Conservation (phyloP, 37 sponge, comb jelly and placozoan species). For the Mnemiopsis leidyi region DNA sequence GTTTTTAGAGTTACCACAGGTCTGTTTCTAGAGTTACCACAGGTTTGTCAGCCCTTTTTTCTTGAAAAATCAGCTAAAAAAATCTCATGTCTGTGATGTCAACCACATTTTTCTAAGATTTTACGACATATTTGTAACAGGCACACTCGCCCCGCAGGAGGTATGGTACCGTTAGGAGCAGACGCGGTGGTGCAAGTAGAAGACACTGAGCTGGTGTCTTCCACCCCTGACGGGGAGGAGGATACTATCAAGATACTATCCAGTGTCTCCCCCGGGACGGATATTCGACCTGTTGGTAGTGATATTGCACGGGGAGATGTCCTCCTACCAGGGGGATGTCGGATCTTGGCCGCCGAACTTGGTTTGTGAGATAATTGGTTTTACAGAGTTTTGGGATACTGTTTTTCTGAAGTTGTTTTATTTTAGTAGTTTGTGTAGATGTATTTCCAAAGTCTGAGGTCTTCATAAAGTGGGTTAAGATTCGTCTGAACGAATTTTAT, state of each 20-base stretch:
- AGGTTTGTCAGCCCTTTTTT: background rate
- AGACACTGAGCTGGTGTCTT: conserved; percentile 87
- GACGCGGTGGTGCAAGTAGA: conserved; percentile 99
- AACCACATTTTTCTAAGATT: background rate
- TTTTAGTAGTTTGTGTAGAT: too few species aligned
- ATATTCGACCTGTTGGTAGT: conserved; percentile 77
- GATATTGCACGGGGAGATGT: conserved; percentile 81
- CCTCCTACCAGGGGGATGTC: conserved; percentile 71
- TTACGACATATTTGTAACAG: background rate
- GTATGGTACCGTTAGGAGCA: conserved; percentile 87
- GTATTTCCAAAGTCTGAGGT: too few species aligned
- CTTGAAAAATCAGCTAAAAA: too few species aligned
- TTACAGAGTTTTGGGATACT: too few species aligned
- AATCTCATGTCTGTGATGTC: background rate
- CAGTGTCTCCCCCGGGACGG: conserved; percentile 1
- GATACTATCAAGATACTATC: background rate
- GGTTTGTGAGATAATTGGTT: conserved; percentile 69
- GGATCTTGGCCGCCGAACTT: conserved; percentile 81
- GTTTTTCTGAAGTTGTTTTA: too few species aligned
- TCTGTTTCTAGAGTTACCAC: background rate
- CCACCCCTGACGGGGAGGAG: conserved; percentile 77
- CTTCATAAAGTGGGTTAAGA: too few species aligned
- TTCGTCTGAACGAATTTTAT: too few species aligned
- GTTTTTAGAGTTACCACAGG: background rate
- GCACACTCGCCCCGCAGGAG: conserved; percentile 71